Evolutionary conservation across 2,797 vertebrate genomes (phyloP).

Genomic region (Platyrinchus mystaceus): DNA sequence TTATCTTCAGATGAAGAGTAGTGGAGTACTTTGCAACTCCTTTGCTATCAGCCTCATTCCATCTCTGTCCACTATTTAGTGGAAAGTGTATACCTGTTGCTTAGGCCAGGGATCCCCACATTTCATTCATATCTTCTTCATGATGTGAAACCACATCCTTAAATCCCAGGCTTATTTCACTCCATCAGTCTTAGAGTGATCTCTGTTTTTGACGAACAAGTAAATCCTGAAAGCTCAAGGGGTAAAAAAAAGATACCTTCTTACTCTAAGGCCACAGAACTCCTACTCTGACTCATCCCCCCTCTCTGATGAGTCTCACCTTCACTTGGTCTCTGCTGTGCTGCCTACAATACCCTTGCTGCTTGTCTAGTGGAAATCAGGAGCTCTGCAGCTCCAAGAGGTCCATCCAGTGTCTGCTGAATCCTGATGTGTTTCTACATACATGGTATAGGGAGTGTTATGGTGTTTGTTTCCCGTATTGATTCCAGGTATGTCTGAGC

Average conservation of each 20-base stretch:
- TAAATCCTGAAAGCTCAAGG: background rate
- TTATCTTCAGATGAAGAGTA: background rate
- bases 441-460: background rate
- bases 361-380: background rate
- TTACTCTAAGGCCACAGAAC: background rate
- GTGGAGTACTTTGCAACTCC: background rate
- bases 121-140: background rate
- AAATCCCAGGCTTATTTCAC: background rate
- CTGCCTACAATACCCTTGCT: background rate
- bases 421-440: accelerated
- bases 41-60: background rate
- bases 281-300: background rate
- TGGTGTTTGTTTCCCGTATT: background rate
- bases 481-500: accelerated
- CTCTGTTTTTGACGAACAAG: background rate
- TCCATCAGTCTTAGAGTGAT: background rate
- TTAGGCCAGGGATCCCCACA: background rate
- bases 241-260: background rate
- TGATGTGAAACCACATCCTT: background rate
- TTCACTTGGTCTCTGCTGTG: background rate
- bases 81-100: background rate
- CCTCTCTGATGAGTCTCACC: accelerated
- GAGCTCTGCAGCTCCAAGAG: background rate
- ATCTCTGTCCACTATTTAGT: background rate
- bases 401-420: background rate